phyloP scores from a whole-genome alignment of 2,797 vertebrate genomes.

The Oophaga sylvatica region DNA sequence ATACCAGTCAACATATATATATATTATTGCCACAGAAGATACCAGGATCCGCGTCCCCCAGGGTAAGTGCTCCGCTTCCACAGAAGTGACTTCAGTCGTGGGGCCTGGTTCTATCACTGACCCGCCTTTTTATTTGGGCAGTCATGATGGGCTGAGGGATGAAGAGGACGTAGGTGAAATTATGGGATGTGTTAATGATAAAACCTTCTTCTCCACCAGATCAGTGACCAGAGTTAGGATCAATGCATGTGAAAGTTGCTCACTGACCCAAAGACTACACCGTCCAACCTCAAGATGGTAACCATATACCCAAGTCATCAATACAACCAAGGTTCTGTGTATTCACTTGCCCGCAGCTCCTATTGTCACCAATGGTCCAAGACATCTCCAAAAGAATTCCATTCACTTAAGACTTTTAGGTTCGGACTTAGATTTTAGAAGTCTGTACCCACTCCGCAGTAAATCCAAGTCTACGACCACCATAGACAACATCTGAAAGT shows the following conservation, averaged over 20 bases:
- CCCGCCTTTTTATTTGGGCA: background rate
- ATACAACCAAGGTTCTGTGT: background rate
- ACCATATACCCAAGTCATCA: background rate
- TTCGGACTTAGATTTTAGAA: background rate
- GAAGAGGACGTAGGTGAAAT: background rate
- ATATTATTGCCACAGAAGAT: background rate
- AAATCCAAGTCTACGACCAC: background rate
- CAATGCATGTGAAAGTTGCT: background rate
- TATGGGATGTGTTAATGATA: background rate
- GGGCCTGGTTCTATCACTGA: background rate
- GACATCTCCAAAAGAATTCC: background rate
- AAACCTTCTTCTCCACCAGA: background rate
- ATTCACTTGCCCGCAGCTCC: background rate
- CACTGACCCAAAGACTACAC: background rate
- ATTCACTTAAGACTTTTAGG: background rate
- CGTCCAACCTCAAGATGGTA: too few relatives aligned
- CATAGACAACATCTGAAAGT: background rate
- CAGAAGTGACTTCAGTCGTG: background rate
- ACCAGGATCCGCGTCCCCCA: background rate
- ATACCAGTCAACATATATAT: slow-evolving; percentile 29
- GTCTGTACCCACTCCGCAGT: background rate
- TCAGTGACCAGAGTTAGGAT: background rate
- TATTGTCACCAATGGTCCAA: background rate
- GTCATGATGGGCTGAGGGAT: background rate
- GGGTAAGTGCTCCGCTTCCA: background rate